Conservation (phyloP, 2,113 vertebrate genomes). For the Pteropus alecto region DNA sequence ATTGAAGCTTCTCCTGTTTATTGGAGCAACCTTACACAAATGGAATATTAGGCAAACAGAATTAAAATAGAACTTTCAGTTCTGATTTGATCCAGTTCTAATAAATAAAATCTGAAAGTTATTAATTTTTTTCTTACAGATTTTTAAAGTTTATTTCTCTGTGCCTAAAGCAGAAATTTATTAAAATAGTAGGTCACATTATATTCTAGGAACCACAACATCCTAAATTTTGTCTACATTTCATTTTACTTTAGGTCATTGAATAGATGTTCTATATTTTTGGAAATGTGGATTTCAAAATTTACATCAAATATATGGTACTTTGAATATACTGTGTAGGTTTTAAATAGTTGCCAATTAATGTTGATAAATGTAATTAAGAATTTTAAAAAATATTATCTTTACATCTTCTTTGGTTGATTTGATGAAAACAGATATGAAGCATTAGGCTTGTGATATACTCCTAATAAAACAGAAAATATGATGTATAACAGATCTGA, state of each 20-base stretch:
- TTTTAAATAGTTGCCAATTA: neutral
- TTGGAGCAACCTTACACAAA: neutral
- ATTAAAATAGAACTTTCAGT: neutral
- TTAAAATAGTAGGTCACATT: neutral
- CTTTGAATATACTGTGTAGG: neutral
- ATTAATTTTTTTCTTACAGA: neutral
- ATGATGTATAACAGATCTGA: neutral
- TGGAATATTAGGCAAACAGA: too few relatives aligned
- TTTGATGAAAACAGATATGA: neutral
- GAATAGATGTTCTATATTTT: neutral
- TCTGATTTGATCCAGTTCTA: neutral
- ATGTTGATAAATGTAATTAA: neutral
- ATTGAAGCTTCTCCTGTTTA: neutral
- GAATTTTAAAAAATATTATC: neutral
- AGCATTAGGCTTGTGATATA: neutral
- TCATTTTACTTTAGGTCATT: neutral
- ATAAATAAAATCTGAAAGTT: neutral
- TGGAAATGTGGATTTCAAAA: neutral
- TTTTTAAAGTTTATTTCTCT: neutral
- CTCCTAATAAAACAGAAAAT: neutral
- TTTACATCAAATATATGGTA: neutral
- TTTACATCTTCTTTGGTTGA: neutral
- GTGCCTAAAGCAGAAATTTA: neutral
- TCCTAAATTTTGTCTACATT: neutral
- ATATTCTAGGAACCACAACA: neutral